Conservation (phyloP, 2,888 invertebrate genomes). For the Lepidocyrtinus sp. region DNA sequence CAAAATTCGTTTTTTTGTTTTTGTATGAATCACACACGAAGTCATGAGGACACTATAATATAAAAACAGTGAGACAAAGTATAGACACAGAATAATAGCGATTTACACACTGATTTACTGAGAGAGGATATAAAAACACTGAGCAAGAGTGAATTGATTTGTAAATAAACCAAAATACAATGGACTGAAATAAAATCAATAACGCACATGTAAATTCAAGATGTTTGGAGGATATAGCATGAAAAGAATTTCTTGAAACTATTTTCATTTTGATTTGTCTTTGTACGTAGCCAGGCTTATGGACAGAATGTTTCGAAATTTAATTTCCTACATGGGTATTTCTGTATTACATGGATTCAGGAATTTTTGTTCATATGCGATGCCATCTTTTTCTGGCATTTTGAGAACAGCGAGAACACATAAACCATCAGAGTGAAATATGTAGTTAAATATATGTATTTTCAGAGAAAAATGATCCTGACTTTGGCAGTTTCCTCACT, state of each 20-base stretch:
- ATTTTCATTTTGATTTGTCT: no score
- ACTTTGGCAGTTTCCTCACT: neutral
- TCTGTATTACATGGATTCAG: neutral
- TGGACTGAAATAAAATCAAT: neutral
- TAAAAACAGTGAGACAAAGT: neutral
- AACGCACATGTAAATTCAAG: neutral
- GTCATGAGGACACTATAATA: neutral
- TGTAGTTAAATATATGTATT: no score
- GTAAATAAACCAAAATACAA: neutral
- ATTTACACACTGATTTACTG: neutral
- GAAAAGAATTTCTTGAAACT: no score
- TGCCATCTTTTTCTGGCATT: no score
- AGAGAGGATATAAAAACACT: neutral
- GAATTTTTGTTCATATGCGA: no score
- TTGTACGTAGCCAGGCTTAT: no score
- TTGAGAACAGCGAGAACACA: slow-evolving; percentile 49
- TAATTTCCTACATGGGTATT: no score
- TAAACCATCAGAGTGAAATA: slow-evolving; percentile 43
- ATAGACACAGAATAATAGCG: neutral
- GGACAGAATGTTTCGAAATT: no score
- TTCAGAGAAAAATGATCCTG: no score
- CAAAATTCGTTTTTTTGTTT: no score
- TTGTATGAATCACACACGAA: neutral
- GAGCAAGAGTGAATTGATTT: neutral
- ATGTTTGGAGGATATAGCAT: neutral